Conservation (phyloP, 2,113 vertebrate genomes). For the Megaleporinus macrocephalus region DNA sequence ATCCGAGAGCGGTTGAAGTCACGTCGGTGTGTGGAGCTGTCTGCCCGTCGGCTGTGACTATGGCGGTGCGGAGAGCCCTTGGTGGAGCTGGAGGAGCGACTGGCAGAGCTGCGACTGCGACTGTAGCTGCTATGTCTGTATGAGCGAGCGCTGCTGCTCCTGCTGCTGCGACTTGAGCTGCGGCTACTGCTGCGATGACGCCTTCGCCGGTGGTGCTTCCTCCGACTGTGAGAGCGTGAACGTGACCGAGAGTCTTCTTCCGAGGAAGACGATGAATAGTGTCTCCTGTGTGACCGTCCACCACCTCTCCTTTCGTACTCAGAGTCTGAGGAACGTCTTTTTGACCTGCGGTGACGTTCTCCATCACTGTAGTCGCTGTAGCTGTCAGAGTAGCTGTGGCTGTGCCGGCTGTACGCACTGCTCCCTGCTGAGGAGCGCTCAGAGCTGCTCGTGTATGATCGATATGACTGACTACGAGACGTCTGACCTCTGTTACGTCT, state of each 20-base stretch:
- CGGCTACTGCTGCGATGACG: slow-evolving; percentile 84
- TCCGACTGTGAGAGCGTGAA: slow-evolving; percentile 82
- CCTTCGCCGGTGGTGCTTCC: slow-evolving; percentile 81
- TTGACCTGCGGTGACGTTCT: slow-evolving; percentile 74
- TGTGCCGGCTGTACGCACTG: slow-evolving; percentile 83
- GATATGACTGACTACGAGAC: slow-evolving; percentile 84
- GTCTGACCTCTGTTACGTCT: slow-evolving; percentile 77
- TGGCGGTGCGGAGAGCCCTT: slow-evolving; percentile 86
- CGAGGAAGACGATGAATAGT: slow-evolving; percentile 85
- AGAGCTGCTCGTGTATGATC: slow-evolving; percentile 91
- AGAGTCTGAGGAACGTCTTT: slow-evolving; percentile 86
- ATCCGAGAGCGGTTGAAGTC: slow-evolving; percentile 94
- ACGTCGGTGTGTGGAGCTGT: slow-evolving; percentile 80
- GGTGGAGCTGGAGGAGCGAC: slow-evolving; percentile 77
- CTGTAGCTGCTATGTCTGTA: slow-evolving; percentile 94
- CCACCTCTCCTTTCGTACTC: slow-evolving; percentile 87
- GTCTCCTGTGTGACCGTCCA: slow-evolving; percentile 84
- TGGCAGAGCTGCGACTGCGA: slow-evolving; percentile 89
- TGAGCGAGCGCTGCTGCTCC: slow-evolving; percentile 89
- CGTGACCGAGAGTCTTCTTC: slow-evolving; percentile 84
- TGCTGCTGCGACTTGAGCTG: slow-evolving; percentile 90
- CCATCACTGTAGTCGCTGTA: slow-evolving; percentile 92
- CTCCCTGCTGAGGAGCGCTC: slow-evolving; percentile 89
- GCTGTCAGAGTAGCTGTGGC: slow-evolving; percentile 93
- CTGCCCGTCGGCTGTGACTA: slow-evolving; percentile 64